These are phyloP conservation scores for Omphaloscelis lunosa DNA, from an alignment of 2,888 invertebrate species.

Conservation along the genomic window DNA sequence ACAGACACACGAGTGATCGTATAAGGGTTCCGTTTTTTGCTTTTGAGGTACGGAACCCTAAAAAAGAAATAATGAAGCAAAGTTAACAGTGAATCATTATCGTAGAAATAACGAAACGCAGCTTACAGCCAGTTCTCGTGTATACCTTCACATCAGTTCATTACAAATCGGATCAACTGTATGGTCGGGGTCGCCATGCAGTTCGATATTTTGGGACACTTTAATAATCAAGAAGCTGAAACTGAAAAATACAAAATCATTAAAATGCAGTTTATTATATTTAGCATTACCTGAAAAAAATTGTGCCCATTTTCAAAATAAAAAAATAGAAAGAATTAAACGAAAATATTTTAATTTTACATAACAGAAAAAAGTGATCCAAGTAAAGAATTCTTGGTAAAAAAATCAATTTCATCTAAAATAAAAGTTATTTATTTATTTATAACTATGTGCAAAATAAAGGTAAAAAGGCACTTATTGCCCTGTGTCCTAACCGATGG, in stretches of 20 bases:
- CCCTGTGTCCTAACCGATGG: background rate
- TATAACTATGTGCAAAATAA: background rate
- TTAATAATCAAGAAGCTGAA: background rate
- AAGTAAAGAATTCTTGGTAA: background rate
- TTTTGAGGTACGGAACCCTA: too few species aligned
- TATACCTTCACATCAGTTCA: conserved; percentile 53
- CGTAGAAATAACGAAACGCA: conserved; percentile 34
- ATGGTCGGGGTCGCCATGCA: conserved; percentile 15
- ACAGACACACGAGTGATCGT: too few species aligned
- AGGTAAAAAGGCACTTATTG: background rate
- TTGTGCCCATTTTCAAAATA: background rate
- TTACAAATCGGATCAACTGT: conserved; percentile 65
- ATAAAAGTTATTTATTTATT: background rate
- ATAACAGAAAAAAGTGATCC: background rate
- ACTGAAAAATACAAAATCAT: background rate
- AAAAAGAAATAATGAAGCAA: background rate
- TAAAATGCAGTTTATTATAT: background rate
- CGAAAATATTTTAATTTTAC: background rate
- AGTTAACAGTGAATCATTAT: conserved; percentile 29
- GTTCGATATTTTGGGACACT: background rate
- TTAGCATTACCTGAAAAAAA: background rate
- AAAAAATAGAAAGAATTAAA: background rate
- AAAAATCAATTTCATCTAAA: background rate
- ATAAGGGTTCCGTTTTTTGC: too few species aligned
- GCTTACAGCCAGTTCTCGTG: conserved; percentile 47